Evolutionary conservation across 2,888 invertebrate species (phyloP).

Genomic region (Hyposoter dolosus): DNA sequence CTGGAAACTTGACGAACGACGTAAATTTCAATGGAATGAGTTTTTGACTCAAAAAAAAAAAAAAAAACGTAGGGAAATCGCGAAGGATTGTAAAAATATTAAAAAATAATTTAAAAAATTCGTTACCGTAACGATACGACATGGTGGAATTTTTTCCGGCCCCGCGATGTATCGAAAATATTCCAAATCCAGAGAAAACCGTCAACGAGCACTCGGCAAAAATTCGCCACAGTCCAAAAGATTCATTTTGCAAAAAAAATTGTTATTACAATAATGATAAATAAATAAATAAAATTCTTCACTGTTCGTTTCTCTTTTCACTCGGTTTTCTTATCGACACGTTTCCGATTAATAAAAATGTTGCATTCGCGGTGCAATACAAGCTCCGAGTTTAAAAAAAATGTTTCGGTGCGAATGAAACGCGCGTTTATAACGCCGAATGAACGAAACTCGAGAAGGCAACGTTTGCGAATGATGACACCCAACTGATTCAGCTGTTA

Average conservation of each 20-base stretch:
- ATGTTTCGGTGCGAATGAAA: slow-evolving; percentile 19
- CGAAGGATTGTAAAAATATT: background rate
- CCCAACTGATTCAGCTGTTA: slow-evolving; percentile 79
- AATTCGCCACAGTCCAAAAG: slow-evolving; percentile 8
- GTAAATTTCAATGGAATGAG: background rate
- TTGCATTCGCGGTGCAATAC: background rate
- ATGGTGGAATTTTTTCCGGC: slow-evolving; percentile 14
- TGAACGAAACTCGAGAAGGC: slow-evolving; percentile 37
- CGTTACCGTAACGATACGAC: slow-evolving; percentile 65
- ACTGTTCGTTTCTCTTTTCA: background rate
- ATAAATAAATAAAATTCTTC: background rate
- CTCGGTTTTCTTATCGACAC: background rate
- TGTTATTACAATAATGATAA: background rate
- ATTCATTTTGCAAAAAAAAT: background rate
- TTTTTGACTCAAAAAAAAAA: background rate
- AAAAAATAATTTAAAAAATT: slow-evolving; percentile 24
- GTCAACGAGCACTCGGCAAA: slow-evolving; percentile 14
- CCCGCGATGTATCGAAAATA: background rate
- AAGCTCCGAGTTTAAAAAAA: background rate
- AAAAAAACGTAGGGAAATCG: background rate
- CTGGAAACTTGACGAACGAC: background rate
- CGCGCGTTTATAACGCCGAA: slow-evolving; percentile 23
- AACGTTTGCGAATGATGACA: slow-evolving; percentile 74
- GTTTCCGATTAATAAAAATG: background rate
- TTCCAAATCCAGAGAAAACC: slow-evolving; percentile 30